Evolutionary conservation across 2,888 invertebrate genomes (phyloP).

Genomic region (Agrochola litura): DNA sequence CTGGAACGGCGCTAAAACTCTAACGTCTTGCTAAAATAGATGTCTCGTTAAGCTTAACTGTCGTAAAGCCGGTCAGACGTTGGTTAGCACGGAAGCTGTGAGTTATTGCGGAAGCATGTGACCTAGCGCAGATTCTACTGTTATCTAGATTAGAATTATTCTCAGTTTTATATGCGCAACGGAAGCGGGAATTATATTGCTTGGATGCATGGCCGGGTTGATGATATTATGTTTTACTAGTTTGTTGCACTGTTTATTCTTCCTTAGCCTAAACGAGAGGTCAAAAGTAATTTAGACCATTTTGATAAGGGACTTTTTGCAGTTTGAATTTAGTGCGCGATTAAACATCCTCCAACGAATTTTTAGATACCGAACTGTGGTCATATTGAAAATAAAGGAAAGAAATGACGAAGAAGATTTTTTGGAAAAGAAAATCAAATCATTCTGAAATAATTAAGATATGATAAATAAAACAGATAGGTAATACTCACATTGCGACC

Average conservation of each 20-base stretch:
- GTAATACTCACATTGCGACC: conserved; percentile 84
- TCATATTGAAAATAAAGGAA: neutral
- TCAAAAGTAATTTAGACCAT: neutral
- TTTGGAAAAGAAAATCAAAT: too few species aligned
- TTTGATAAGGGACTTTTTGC: neutral
- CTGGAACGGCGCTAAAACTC: conserved; percentile 38
- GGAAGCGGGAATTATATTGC: conserved; percentile 1
- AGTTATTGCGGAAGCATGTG: conserved; percentile 51
- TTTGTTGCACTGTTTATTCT: neutral
- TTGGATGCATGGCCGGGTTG: neutral
- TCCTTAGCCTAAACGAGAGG: neutral
- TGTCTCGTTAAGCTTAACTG: conserved; percentile 44
- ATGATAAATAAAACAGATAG: too few species aligned
- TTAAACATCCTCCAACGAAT: neutral
- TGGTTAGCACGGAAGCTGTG: conserved; percentile 36
- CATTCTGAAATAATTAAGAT: neutral
- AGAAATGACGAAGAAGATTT: neutral
- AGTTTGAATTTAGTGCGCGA: neutral
- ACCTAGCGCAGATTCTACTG: conserved; percentile 35
- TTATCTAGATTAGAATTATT: conserved; percentile 33
- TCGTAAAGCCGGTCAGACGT: conserved; percentile 29
- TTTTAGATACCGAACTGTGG: neutral
- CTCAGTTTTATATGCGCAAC: neutral
- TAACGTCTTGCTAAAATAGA: conserved; percentile 53
- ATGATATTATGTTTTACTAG: neutral